phyloP scores from a whole-genome alignment of 2,888 invertebrate species.

The Acanthacorydalis orientalis region DNA sequence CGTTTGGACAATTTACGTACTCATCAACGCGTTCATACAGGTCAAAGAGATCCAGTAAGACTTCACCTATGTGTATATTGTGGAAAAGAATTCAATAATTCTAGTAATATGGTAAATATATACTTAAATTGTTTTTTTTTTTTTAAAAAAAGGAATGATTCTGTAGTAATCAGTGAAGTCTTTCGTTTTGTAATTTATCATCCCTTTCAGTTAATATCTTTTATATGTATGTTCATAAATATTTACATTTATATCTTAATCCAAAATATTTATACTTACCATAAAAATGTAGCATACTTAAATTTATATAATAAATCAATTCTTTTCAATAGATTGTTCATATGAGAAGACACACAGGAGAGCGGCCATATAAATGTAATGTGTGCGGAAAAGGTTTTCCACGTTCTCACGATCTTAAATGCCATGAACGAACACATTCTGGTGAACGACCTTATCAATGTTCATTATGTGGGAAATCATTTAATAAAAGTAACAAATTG shows the following conservation, averaged over 20 bases:
- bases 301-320: neutral
- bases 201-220: no score
- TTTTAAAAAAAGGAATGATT: neutral
- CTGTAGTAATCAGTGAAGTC: no score
- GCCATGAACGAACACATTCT: conserved; percentile 28
- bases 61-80: conserved; percentile 27
- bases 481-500: conserved; percentile 29
- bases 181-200: no score
- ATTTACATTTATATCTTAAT: no score
- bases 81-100: conserved; percentile 29
- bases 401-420: conserved; percentile 27
- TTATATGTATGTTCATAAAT: no score
- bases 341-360: conserved; percentile 27
- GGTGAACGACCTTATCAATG: conserved; percentile 28
- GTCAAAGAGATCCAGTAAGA: conserved; percentile 23
- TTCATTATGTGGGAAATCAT: conserved; percentile 27
- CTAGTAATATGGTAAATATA: conserved; percentile 26
- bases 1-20: conserved; percentile 29
- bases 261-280: no score
- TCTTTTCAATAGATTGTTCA: conserved; percentile 24
- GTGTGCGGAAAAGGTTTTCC: conserved; percentile 28
- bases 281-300: no score
- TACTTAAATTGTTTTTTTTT: neutral
- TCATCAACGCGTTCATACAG: conserved; percentile 25
- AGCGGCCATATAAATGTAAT: conserved; percentile 26